Evolutionary conservation across 2,888 invertebrate species (phyloP).

Genomic region (Diplazon laetatorius): DNA sequence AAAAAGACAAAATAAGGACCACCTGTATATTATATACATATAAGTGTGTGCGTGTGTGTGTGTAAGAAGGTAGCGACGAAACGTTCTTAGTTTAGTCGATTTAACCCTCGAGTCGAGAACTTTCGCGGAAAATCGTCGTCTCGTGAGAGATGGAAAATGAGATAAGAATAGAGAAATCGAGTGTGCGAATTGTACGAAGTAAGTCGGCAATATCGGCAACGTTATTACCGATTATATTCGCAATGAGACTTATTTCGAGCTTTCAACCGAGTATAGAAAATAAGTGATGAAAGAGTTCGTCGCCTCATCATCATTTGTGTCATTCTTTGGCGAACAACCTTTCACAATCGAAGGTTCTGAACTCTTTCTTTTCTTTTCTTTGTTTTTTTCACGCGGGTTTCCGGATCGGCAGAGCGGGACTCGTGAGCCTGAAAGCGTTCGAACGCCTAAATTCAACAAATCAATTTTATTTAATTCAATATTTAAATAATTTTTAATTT

Average conservation of each 20-base stretch:
- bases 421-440: too few relatives aligned
- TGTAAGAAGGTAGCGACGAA: not conserved
- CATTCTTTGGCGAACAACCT: not conserved
- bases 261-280: not conserved
- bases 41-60: too few relatives aligned
- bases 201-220: constrained; percentile 10
- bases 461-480: not conserved
- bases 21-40: too few relatives aligned
- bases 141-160: constrained; percentile 20
- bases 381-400: too few relatives aligned
- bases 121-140: constrained; percentile 5
- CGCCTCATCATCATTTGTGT: constrained; percentile 1
- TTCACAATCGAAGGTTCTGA: too few relatives aligned
- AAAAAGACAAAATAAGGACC: too few relatives aligned
- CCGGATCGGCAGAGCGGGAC: too few relatives aligned
- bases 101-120: constrained; percentile 10
- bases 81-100: constrained; percentile 18
- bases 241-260: constrained; percentile 9
- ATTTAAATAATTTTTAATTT: not conserved
- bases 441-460: not conserved
- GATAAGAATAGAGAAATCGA: constrained; percentile 2
- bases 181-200: constrained; percentile 20
- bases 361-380: too few relatives aligned
- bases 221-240: constrained; percentile 20
- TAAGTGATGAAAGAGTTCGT: constrained; percentile 3